Percentiles rank a stretch among this genome's conserved stretches.
These are phyloP conservation scores for Spinus pinus DNA, from an alignment of 2,797 vertebrate species.

Conservation along the genomic window DNA sequence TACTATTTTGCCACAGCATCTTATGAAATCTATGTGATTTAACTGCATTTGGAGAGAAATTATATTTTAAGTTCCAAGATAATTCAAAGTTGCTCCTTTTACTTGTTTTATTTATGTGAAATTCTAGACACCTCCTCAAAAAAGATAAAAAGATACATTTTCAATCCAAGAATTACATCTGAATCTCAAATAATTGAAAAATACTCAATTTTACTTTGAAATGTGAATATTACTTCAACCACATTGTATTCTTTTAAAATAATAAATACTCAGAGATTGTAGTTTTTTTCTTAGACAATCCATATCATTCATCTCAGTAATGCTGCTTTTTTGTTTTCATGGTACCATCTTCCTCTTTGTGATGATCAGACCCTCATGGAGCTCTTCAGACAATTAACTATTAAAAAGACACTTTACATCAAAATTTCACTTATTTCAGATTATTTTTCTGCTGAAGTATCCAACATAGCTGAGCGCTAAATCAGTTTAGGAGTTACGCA, in stretches of 20 bases:
- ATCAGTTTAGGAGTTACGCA: background rate
- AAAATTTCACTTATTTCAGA: background rate
- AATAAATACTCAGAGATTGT: background rate
- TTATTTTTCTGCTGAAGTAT: background rate
- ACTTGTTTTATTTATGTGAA: background rate
- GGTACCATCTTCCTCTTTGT: background rate
- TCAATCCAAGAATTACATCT: background rate
- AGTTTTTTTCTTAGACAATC: background rate
- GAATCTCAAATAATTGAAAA: background rate
- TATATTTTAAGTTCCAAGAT: background rate
- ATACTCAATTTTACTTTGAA: background rate
- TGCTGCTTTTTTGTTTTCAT: background rate
- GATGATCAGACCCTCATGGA: background rate
- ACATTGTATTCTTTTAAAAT: background rate
- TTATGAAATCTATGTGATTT: background rate
- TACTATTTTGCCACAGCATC: background rate
- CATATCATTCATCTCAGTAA: background rate
- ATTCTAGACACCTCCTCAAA: background rate
- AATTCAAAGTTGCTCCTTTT: background rate
- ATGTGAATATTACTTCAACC: background rate
- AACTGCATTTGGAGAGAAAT: background rate
- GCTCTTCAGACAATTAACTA: background rate
- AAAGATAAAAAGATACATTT: background rate
- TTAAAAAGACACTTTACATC: background rate
- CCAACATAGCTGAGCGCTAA: background rate